phyloP scores from a whole-genome alignment of 2,888 invertebrate genomes.

The Cryptocephalus moraei region DNA sequence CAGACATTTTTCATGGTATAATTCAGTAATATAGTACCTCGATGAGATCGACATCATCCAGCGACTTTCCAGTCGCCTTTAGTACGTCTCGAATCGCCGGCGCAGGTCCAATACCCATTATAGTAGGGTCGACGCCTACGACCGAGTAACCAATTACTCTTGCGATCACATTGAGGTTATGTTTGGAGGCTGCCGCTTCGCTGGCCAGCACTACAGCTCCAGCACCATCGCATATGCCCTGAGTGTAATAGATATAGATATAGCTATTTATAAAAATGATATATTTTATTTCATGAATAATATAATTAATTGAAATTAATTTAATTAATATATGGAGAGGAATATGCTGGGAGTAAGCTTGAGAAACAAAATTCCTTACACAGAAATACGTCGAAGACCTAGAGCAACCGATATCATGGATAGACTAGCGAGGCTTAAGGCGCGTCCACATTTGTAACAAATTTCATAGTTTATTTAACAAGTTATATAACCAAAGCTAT shows the following conservation, averaged over 20 bases:
- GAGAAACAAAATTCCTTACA: too few species aligned
- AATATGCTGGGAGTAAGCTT: too few species aligned
- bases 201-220: constrained; percentile 83
- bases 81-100: constrained; percentile 84
- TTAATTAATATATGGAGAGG: too few species aligned
- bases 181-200: constrained; percentile 75
- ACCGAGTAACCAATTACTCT: constrained; percentile 84
- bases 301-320: too few species aligned
- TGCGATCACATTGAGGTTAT: constrained; percentile 80
- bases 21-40: constrained; percentile 51
- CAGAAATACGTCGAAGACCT: too few species aligned
- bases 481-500: too few species aligned
- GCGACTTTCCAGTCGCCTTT: constrained; percentile 62
- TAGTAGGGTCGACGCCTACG: constrained; percentile 91
- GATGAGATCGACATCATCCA: constrained; percentile 84
- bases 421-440: too few species aligned
- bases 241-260: constrained; percentile 15
- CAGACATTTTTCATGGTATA: too few species aligned
- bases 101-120: constrained; percentile 97
- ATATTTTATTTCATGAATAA: neutral
- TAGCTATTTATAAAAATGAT: neutral
- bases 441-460: too few species aligned
- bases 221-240: constrained; percentile 98
- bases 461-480: too few species aligned
- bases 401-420: too few species aligned